Evolutionary conservation across 2,797 vertebrate genomes (phyloP), one percentile per base, ranked within the genome.

Genomic region (Neopelma chrysocephalum): DNA sequence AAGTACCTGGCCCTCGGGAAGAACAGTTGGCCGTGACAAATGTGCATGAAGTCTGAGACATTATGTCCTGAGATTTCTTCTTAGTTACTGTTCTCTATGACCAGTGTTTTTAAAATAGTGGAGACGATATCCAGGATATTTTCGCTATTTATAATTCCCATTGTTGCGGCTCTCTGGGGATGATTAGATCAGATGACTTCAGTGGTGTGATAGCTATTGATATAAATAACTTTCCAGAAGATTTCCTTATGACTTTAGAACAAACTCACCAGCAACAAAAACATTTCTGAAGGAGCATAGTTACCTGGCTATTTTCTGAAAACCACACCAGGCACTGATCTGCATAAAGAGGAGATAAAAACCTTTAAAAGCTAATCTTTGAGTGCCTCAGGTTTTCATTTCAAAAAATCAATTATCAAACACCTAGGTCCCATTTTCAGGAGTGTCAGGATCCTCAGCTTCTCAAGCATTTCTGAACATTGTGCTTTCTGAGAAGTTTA

Each of bases 131-230:
- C 70, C 93, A 89, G 91, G 92, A 92, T 96, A 81, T 83, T 93
- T 96, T 81, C 89, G 81, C 93, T 96, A 93, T 96, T 95, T 95
- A 75, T 94, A 95, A 91, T 89, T 97, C 64, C 81, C 38, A 92
- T 83, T 96, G 95, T 91, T 95, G 72, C 66, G 69, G 9, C n/a
- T 91, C 90, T 85, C 84, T 86, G 66, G 84, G 69, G 87, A 71
- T 88, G 47, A 95, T 95, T 91, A 81, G 76, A 73, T 92, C 0
- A 1, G 61, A 89, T 91, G 34, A 78, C 69, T 89, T 89, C 69
- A 91, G 72, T 94, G 79, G 72, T 94, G 91, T 62, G 76, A 95
- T 78, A 92, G 38, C 78, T 92, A 82, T 77, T 96, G 78, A 61
- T 93, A 96, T 90, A 96, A 96, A 92, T 95, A 95, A 71, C 65